Percentiles rank a stretch among this genome's conserved stretches.
Conservation (phyloP, 1,140 invertebrate genomes). For the Hestina assimilis region DNA sequence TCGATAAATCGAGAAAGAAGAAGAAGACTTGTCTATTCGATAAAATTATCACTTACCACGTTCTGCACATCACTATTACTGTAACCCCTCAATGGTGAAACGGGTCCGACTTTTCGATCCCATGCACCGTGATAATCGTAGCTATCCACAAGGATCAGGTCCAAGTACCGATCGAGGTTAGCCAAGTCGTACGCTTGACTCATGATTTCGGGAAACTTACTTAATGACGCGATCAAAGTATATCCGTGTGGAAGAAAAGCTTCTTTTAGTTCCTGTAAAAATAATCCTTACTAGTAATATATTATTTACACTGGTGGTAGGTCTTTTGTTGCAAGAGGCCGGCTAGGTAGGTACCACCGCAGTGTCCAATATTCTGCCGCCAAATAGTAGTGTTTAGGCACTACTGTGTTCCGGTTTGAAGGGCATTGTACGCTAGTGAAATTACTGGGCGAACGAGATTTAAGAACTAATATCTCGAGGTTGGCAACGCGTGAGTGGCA, state of each 20-base stretch:
- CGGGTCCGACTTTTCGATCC: conserved; percentile 3
- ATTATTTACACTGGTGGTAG: no score
- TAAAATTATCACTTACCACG: neutral
- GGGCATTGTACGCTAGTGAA: no score
- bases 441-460: no score
- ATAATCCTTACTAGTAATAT: no score
- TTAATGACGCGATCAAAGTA: neutral
- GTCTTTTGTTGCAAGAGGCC: no score
- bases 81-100: neutral
- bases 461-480: no score
- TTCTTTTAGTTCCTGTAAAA: neutral
- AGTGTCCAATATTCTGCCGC: no score
- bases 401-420: no score
- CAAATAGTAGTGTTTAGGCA: no score
- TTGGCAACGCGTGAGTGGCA: no score
- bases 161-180: conserved; percentile 8
- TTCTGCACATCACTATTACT: neutral
- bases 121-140: conserved; percentile 18
- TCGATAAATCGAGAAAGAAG: no score
- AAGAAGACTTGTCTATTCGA: neutral
- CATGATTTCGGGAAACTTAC: neutral
- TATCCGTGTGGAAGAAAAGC: neutral
- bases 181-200: conserved; percentile 9
- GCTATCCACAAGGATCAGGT: neutral
- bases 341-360: no score